These are phyloP conservation scores for Stylophora pistillata DNA, from an alignment of 64 coral and sea anemone species.

Conservation along the genomic window DNA sequence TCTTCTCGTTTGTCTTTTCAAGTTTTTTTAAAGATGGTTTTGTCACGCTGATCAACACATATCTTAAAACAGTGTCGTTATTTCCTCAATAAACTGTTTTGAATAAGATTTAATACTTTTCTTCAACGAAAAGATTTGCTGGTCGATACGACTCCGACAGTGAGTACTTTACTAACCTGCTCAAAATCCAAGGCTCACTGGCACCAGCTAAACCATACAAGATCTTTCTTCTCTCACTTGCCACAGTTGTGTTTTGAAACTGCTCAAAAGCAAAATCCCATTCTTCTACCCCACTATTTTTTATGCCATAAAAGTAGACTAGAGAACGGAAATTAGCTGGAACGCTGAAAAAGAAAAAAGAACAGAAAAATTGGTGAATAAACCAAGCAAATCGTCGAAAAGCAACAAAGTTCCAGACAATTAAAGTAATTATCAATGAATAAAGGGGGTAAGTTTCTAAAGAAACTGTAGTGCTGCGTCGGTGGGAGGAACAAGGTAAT, in stretches of 20 bases:
- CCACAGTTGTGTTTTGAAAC: slow-evolving; percentile 76
- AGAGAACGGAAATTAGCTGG: slow-evolving; percentile 74
- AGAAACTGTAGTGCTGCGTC: no score
- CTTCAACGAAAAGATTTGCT: no score
- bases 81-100: no score
- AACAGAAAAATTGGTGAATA: neutral
- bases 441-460: no score
- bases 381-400: neutral
- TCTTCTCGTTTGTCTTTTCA: no score
- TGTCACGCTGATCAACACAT: no score
- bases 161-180: slow-evolving; percentile 30
- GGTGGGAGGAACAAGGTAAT: no score
- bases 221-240: slow-evolving; percentile 71
- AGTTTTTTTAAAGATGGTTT: no score
- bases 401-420: neutral
- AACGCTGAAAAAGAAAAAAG: slow-evolving; percentile 38
- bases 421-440: no score
- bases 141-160: no score
- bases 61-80: no score
- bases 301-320: slow-evolving; percentile 85
- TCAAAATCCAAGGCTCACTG: slow-evolving; percentile 86
- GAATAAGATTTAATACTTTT: no score
- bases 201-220: slow-evolving; percentile 75
- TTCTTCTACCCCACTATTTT: slow-evolving; percentile 68
- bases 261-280: slow-evolving; percentile 90